phyloP scores from a whole-genome alignment of 2,113 vertebrate species.

The Poicephalus gulielmi region DNA sequence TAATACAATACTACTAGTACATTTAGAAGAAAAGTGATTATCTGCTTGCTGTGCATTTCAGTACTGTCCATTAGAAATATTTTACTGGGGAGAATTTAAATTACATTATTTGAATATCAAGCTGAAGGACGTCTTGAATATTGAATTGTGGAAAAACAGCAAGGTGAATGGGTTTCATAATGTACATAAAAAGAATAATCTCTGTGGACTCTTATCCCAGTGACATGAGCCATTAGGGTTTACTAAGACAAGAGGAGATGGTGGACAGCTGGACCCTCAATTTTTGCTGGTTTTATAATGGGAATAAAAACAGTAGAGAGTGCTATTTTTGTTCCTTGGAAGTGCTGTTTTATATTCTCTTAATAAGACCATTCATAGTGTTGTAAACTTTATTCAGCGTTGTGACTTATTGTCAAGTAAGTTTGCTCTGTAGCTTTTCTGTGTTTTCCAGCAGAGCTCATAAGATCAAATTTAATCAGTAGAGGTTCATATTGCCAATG shows the following conservation, averaged over 20 bases:
- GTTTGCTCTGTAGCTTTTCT: slow-evolving; percentile 18
- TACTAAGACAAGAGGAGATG: neutral
- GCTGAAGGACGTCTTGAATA: neutral
- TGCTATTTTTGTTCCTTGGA: neutral
- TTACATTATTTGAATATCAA: neutral
- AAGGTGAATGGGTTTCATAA: neutral
- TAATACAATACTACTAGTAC: neutral
- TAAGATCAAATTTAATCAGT: slow-evolving; percentile 53
- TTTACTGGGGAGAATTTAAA: neutral
- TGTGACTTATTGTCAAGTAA: neutral
- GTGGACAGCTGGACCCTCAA: too few relatives aligned
- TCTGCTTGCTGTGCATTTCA: neutral
- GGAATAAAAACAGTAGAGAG: neutral
- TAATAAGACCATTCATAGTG: neutral
- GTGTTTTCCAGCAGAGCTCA: slow-evolving; percentile 27
- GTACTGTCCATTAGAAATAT: neutral
- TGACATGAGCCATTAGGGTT: neutral
- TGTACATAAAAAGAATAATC: neutral
- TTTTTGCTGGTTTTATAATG: neutral
- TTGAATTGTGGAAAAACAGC: neutral
- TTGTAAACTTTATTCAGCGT: slow-evolving; percentile 15
- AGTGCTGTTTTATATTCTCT: neutral
- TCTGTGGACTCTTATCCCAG: neutral
- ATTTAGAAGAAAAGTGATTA: neutral
- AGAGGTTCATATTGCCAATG: slow-evolving; percentile 17